Evolutionary conservation across 2,888 invertebrate species (phyloP), one percentile per base, ranked within the genome.

Genomic region (Harmothoe impar): DNA sequence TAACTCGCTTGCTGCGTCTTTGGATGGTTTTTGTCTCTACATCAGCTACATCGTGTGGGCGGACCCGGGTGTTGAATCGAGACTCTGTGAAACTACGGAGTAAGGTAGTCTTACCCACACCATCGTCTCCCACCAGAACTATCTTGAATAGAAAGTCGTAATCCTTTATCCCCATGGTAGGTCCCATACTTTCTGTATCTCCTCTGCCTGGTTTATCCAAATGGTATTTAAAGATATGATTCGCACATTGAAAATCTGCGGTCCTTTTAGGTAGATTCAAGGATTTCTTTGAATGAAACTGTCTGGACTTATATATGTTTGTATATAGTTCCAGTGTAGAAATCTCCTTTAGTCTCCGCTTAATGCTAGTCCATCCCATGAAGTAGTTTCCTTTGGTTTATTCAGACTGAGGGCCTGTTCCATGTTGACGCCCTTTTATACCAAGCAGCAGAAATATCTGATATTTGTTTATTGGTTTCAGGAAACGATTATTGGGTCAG

Each of bases 91-190:
- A 84, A 15, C 33, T 84, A 5, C 84, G 35, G 5, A 84, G 43
- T n/a, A 84, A 20, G 25, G 43, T 84, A 7, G 84, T 84, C 51
- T 84, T 84, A 25, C 84, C 84, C n/a, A 84, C 84, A 1, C 84
- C 84, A 17, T 20, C 33, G 25, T 84, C 84, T 23, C 84, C 84
- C 12, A 84, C 35, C 3, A 84, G 84, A 1, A 84, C 84, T 1
- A 51, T 20, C 84, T 84, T 84, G 43, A 84, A 84, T 7, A 84
- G 3, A n/a, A 84, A 84, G 84, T 84, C 84, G 20, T 43, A 84
- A 20, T 84, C 43, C 25, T n/a, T 84, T 17, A 84, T 43, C 33
- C 35, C 84, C 84, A 43, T 33, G 10, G 3, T 78, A 29, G 31
- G n/a, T 17, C 29, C 31, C 31, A 78, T 78, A 1, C 29, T 35